Percentiles rank a stretch among this genome's conserved stretches.
These are phyloP conservation scores for Nasonovia ribisnigri DNA, from an alignment of 2,888 invertebrate species.

Conservation along the genomic window DNA sequence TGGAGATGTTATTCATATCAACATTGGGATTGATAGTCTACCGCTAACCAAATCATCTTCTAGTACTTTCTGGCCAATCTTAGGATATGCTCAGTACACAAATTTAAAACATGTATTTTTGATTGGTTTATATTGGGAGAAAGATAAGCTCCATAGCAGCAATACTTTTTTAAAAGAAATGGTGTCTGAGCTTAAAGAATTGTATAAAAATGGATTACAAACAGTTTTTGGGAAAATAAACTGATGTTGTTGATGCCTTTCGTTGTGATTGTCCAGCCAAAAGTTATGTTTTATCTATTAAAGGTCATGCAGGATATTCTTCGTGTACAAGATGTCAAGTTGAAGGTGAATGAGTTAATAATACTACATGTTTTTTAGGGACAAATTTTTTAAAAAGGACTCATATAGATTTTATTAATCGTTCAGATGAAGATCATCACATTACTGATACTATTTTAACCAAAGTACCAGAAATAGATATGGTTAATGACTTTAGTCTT, in stretches of 20 bases:
- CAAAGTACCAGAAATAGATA: neutral
- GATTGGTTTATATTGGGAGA: too few species aligned
- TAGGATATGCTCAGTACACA: neutral
- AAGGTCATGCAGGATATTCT: constrained; percentile 1
- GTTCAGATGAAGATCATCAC: neutral
- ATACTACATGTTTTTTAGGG: neutral
- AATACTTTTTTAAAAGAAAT: too few species aligned
- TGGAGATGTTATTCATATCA: neutral
- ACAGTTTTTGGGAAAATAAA: neutral
- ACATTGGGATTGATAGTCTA: too few species aligned
- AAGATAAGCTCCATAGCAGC: too few species aligned
- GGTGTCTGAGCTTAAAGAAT: too few species aligned
- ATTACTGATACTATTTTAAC: neutral
- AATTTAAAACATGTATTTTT: constrained; percentile 26
- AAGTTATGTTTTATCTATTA: constrained; percentile 13
- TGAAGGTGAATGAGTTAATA: neutral
- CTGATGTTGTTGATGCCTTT: constrained; percentile 17
- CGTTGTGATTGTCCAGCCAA: constrained; percentile 34
- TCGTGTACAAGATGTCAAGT: neutral
- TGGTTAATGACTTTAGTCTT: neutral
- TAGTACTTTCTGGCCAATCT: constrained; percentile 30
- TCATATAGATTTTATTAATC: neutral
- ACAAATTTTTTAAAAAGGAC: neutral
- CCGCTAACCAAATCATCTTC: neutral
- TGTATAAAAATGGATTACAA: neutral